Evolutionary conservation across 1,140 invertebrate genomes (phyloP).

Genomic region (Belonocnema kinseyi): DNA sequence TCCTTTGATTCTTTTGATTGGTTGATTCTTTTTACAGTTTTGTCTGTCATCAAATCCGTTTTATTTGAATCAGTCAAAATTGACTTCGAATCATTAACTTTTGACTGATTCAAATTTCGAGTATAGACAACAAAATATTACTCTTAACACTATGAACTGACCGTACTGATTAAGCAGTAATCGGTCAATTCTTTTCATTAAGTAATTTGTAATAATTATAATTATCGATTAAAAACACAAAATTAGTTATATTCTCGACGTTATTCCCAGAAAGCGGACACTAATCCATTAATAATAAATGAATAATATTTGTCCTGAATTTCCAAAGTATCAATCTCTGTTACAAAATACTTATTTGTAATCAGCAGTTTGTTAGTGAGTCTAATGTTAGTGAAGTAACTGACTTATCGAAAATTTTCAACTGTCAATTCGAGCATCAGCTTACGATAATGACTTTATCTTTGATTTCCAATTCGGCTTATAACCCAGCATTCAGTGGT

Average conservation of each 20-base stretch:
- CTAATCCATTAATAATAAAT: slow-evolving; percentile 5
- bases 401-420: slow-evolving; percentile 21
- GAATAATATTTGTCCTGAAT: not conserved
- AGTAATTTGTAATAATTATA: slow-evolving; percentile 18
- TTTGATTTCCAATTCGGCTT: slow-evolving; percentile 28
- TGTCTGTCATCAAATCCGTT: too few species aligned
- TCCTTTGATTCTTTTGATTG: too few species aligned
- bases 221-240: not conserved
- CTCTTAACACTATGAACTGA: not conserved
- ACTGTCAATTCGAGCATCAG: slow-evolving; percentile 23
- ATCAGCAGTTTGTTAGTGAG: not conserved
- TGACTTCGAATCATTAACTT: too few species aligned
- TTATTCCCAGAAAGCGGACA: slow-evolving; percentile 20
- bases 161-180: not conserved
- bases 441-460: slow-evolving; percentile 18
- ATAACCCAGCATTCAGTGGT: not conserved
- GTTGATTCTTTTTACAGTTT: too few species aligned
- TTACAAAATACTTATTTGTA: slow-evolving; percentile 13
- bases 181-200: not conserved
- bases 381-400: slow-evolving; percentile 17
- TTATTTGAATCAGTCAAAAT: too few species aligned
- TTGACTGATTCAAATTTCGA: too few species aligned
- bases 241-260: not conserved
- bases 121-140: not conserved
- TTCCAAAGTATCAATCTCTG: slow-evolving; percentile 2